Percentiles rank a stretch among this genome's conserved stretches.
phyloP scores from a whole-genome alignment of 1,140 invertebrate species.

The Drosophila ambigua region DNA sequence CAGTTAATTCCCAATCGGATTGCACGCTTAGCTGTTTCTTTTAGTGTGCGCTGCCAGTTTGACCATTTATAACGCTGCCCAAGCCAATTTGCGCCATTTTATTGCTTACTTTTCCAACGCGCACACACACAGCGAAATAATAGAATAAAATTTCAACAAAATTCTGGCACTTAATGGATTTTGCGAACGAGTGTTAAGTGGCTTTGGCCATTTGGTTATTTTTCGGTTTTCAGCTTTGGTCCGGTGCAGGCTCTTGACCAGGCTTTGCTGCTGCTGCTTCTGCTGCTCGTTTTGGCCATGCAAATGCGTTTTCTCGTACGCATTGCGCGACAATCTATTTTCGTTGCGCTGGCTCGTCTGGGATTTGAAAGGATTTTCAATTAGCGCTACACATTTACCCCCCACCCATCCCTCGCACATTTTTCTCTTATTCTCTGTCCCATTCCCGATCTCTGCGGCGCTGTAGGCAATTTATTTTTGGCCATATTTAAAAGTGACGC shows the following conservation, averaged over 20 bases:
- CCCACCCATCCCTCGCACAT: not conserved
- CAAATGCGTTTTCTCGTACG: slow-evolving; percentile 58
- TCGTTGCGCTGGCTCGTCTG: slow-evolving; percentile 46
- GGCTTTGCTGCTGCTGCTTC: not conserved
- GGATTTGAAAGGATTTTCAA: slow-evolving; percentile 77
- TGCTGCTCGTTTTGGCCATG: slow-evolving; percentile 14
- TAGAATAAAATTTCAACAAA: slow-evolving; percentile 37
- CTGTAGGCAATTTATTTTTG: slow-evolving; percentile 60
- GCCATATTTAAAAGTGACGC: slow-evolving; percentile 61
- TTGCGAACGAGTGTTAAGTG: slow-evolving; percentile 67
- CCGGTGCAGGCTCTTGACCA: too few species aligned
- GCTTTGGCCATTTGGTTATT: slow-evolving; percentile 70
- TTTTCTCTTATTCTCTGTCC: not conserved
- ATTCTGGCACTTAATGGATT: slow-evolving; percentile 70
- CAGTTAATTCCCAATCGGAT: not conserved
- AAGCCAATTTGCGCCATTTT: slow-evolving; percentile 42
- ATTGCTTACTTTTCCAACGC: slow-evolving; percentile 4
- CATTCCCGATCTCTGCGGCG: too few species aligned
- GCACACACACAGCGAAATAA: slow-evolving; percentile 10
- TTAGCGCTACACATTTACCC: slow-evolving; percentile 51
- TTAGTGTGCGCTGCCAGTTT: not conserved
- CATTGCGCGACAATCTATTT: slow-evolving; percentile 64
- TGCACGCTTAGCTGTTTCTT: not conserved
- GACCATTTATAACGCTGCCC: not conserved
- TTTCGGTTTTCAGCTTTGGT: slow-evolving; percentile 8